A percentile compares a stretch with the other conserved stretches of the same genome.
These are phyloP conservation scores for Coccyzus lansbergi DNA, from an alignment of 2,797 vertebrate genomes.

Conservation along the genomic window DNA sequence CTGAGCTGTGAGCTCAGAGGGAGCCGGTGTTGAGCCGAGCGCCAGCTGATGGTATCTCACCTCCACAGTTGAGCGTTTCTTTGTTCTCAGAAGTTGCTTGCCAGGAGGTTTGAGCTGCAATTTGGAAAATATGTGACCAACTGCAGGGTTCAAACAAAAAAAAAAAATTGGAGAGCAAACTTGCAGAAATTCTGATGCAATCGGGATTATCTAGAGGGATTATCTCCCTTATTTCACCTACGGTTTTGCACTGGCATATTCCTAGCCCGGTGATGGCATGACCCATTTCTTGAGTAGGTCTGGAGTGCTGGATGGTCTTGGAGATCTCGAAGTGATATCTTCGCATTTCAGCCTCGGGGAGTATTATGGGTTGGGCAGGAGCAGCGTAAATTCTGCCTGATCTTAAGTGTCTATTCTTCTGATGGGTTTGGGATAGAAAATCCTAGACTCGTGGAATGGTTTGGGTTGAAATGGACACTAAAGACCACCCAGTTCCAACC, in stretches of 20 bases:
- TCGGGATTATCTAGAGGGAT: neutral
- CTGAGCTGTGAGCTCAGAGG: neutral
- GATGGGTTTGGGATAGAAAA: neutral
- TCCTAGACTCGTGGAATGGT: no score
- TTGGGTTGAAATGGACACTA: no score
- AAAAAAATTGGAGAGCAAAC: neutral
- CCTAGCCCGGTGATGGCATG: neutral
- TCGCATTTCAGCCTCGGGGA: neutral
- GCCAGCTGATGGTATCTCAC: slow-evolving; percentile 16
- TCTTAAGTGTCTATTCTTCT: neutral
- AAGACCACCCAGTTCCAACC: no score
- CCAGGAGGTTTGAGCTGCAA: neutral
- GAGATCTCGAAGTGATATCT: neutral
- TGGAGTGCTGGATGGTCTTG: neutral
- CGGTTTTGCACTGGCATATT: neutral
- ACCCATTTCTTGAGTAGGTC: neutral
- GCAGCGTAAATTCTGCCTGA: neutral
- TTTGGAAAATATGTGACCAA: neutral
- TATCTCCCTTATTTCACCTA: neutral
- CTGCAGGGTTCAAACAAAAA: neutral
- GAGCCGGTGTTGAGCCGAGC: neutral
- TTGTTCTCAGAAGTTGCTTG: neutral
- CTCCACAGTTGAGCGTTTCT: neutral
- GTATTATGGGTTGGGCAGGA: neutral
- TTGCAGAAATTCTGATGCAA: neutral